phyloP scores from a whole-genome alignment of 2,797 vertebrate genomes.

The Tapera naevia region DNA sequence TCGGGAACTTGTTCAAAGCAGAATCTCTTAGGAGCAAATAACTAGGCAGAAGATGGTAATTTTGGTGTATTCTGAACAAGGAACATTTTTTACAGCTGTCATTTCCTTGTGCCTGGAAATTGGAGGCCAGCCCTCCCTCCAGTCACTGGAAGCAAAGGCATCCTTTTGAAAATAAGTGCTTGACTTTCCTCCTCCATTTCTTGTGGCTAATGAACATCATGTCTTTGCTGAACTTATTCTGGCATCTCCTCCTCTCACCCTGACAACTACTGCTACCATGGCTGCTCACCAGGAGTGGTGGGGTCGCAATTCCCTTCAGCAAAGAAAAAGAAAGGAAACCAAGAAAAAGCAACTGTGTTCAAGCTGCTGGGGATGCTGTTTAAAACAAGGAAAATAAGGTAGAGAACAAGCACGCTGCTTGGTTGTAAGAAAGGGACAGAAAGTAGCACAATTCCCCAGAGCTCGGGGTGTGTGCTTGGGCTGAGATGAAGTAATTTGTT shows the following conservation, averaged over 20 bases:
- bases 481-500: background rate
- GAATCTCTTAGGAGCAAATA: background rate
- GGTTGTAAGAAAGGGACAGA: background rate
- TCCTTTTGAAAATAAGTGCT: background rate
- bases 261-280: conserved; percentile 7
- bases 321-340: background rate
- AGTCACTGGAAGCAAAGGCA: background rate
- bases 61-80: background rate
- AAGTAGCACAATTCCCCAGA: background rate
- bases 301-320: background rate
- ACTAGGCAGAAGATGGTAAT: conserved; percentile 15
- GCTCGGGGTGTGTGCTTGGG: background rate
- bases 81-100: conserved; percentile 9
- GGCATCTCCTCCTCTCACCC: conserved; percentile 24
- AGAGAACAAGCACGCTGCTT: background rate
- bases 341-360: background rate
- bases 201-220: conserved; percentile 13
- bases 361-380: background rate
- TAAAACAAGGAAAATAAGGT: background rate
- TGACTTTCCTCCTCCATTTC: conserved; percentile 25
- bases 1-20: background rate
- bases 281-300: background rate
- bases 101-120: conserved; percentile 36
- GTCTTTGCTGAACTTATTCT: conserved; percentile 27
- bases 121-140: background rate